phyloP scores from a whole-genome alignment of 2,888 invertebrate species.

The Tetragonula carbonaria region DNA sequence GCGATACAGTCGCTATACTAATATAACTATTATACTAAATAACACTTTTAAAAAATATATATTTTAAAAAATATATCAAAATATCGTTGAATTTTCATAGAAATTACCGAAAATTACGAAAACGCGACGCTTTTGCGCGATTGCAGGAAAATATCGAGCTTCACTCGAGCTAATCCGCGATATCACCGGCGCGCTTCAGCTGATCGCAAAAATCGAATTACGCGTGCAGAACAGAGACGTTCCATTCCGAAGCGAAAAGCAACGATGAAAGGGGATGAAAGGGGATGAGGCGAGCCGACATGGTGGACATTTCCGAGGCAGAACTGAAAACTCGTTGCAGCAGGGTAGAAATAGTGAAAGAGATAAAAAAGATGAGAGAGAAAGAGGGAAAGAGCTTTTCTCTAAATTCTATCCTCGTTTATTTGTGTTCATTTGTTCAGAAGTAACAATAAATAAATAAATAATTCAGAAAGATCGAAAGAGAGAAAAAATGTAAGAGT shows the following conservation, averaged over 20 bases:
- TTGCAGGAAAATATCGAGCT: neutral
- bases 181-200: neutral
- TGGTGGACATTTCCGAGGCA: conserved; percentile 32
- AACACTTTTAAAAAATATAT: neutral
- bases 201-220: neutral
- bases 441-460: too few relatives aligned
- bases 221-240: neutral
- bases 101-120: neutral
- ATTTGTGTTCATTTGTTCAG: too few relatives aligned
- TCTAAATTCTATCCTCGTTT: too few relatives aligned
- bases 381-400: too few relatives aligned
- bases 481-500: too few relatives aligned
- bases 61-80: neutral
- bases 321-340: conserved; percentile 40
- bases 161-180: neutral
- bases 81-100: neutral
- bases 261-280: neutral
- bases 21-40: neutral
- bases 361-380: too few relatives aligned
- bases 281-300: neutral
- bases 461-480: too few relatives aligned
- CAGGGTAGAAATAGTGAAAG: conserved; percentile 6
- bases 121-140: too few relatives aligned
- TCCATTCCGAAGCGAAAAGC: neutral
- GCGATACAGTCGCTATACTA: neutral